These are phyloP conservation scores for Pterocles orientalis DNA, from an alignment of 2,113 vertebrate genomes.

Conservation along the genomic window DNA sequence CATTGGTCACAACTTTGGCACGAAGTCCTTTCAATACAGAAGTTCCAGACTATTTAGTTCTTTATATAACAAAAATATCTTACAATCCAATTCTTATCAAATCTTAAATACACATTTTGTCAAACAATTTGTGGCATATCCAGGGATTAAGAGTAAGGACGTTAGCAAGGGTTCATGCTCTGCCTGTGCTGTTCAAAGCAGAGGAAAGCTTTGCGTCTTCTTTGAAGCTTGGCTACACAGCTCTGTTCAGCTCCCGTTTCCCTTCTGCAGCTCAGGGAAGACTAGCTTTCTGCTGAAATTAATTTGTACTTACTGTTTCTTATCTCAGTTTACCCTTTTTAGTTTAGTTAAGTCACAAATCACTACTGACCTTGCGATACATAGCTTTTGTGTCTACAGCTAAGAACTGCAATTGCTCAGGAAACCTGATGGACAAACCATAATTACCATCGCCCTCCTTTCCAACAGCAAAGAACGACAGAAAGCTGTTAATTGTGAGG, in stretches of 20 bases:
- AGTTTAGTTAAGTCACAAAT: background rate
- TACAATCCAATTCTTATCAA: background rate
- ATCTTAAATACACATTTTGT: background rate
- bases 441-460: background rate
- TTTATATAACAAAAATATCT: background rate
- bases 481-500: background rate
- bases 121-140: background rate
- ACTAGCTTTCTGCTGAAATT: background rate
- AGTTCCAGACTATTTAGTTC: background rate
- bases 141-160: background rate
- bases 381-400: background rate
- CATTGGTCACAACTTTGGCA: background rate
- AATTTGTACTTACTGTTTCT: background rate
- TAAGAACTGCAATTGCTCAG: background rate
- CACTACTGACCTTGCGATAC: accelerated
- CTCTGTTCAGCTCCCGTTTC: background rate
- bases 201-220: background rate
- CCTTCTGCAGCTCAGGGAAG: background rate
- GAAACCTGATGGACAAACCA: background rate
- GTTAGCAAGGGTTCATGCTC: background rate
- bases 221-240: background rate
- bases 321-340: background rate
- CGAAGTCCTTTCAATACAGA: background rate
- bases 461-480: background rate
- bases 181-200: background rate